Conservation (phyloP, 2,113 vertebrate genomes). For the Cephalopterus ornatus region DNA sequence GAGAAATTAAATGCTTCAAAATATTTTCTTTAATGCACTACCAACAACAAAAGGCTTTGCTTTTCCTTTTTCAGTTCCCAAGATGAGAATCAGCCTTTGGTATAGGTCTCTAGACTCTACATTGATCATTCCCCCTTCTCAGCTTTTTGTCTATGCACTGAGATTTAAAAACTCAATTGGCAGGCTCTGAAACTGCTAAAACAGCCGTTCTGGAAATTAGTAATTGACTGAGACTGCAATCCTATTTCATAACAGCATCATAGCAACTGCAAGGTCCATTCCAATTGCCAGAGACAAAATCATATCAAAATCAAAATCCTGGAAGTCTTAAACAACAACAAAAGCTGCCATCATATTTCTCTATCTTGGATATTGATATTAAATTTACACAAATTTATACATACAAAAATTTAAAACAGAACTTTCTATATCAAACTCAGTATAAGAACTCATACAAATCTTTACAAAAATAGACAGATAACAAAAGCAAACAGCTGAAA, state of each 20-base stretch:
- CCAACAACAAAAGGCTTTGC: neutral
- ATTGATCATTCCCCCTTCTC: neutral
- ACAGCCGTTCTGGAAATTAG: neutral
- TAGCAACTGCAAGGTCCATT: neutral
- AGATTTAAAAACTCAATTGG: neutral
- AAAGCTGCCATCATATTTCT: neutral
- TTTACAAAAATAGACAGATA: neutral
- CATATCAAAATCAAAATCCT: neutral
- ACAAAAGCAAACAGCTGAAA: slow-evolving; percentile 21
- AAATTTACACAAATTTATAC: neutral
- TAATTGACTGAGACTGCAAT: slow-evolving; percentile 30
- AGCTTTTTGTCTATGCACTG: neutral
- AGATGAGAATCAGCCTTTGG: neutral
- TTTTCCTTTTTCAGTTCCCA: neutral
- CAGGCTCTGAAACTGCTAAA: neutral
- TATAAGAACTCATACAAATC: neutral
- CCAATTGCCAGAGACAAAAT: neutral
- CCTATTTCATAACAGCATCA: slow-evolving; percentile 25
- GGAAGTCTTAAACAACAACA: neutral
- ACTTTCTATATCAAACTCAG: neutral
- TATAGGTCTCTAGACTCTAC: neutral
- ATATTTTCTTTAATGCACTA: neutral
- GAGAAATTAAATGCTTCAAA: neutral
- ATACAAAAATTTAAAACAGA: neutral
- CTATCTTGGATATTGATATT: neutral